Base-by-base conservation (phyloP, 2,797 vertebrate species). In the Pristis pectinata region DNA sequence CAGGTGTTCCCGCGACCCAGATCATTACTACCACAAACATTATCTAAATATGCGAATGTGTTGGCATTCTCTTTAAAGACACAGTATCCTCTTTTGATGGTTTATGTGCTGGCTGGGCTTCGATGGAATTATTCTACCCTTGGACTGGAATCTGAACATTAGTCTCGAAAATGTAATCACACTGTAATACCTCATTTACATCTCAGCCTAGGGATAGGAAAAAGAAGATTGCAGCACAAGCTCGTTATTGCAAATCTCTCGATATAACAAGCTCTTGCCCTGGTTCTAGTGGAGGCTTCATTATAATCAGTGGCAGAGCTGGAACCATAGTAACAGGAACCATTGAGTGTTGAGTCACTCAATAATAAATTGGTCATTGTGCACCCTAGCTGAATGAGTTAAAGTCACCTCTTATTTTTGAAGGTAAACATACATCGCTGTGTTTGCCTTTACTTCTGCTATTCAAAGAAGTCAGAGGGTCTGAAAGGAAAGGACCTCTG, bases 31-130 rank as follows among this genome's bases (percentile, higher is more conserved):
- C 95, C 95, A 95, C 77, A 87, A 94, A 96, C 95, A 93, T 49
- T 74, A 93, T 93, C 92, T 93, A 97, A 97, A 97, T 96, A 95
- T 95, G 95, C 95, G 95, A 95, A 95, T 97, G 96, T 96, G 96
- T 97, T 96, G 96, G 96, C 96, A 97, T 97, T 97, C 97, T 97
- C 97, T 97, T 97, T 96, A 96, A 97, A 96, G 97, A 97, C 97
- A 97, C 97, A 97, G 97, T 97, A 97, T 97, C 97, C 96, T 96
- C 97, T 96, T 98, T 96, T 98, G 92, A 93, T 93, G 70, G 92
- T 74, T 74, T 70, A 91, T 67, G 27, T 44, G 92, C 92, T 93
- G 92, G 92, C 92, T 93, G 37, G 41, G 92, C 67, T 49, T 30
- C 64, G 67, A 27, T 93, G 67, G 64, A 74, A 93, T 93, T 70